Evolutionary conservation across 2,888 invertebrate species (phyloP).

Genomic region (Agrilus biguttatus): DNA sequence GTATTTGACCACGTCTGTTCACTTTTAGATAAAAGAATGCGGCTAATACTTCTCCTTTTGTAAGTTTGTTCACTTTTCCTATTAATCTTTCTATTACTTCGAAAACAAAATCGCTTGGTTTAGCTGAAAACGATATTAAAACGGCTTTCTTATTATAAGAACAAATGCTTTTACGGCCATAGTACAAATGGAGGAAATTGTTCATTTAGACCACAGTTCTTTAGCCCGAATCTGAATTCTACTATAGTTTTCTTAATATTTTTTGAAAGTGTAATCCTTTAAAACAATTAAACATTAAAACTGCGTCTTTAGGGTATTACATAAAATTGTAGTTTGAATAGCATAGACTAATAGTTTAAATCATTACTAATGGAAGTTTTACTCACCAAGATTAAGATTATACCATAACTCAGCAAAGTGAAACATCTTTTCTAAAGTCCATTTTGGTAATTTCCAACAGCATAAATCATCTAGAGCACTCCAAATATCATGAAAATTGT

Average conservation of each 20-base stretch:
- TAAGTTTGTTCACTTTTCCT: constrained; percentile 41
- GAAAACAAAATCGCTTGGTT: constrained; percentile 40
- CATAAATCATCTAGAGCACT: constrained; percentile 53
- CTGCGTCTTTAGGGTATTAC: too few relatives aligned
- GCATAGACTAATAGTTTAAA: too few relatives aligned
- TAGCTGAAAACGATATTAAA: constrained; percentile 24
- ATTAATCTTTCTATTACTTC: constrained; percentile 39
- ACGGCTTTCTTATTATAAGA: background rate
- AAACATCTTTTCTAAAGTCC: constrained; percentile 41
- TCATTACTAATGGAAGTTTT: background rate
- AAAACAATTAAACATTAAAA: too few relatives aligned
- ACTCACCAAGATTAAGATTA: constrained; percentile 32
- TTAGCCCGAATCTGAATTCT: too few relatives aligned
- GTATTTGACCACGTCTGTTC: constrained; percentile 37
- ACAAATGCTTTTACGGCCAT: too few relatives aligned
- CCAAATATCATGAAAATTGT: constrained; percentile 51
- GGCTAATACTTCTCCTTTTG: constrained; percentile 48
- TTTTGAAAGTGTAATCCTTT: too few relatives aligned
- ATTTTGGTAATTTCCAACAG: constrained; percentile 29
- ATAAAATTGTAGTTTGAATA: too few relatives aligned
- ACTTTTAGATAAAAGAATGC: constrained; percentile 52
- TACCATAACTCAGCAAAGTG: constrained; percentile 50
- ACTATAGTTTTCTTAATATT: background rate
- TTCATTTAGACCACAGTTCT: too few relatives aligned
- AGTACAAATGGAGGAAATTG: too few relatives aligned